phyloP scores from a whole-genome alignment of 53 echinoderm and acorn worm genomes.

The Holothuria leucospilota region DNA sequence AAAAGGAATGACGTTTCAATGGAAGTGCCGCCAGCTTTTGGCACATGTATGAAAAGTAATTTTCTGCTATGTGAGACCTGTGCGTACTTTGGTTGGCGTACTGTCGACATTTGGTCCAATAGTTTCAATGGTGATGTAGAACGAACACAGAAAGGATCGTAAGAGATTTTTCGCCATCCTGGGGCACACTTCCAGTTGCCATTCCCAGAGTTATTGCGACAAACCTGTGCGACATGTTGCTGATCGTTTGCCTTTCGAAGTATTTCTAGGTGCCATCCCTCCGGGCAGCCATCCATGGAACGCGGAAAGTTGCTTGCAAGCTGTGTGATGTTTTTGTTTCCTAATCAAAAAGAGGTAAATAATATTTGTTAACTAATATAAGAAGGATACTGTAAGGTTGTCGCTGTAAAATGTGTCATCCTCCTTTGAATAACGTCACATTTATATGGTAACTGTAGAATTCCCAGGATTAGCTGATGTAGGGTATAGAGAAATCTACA shows the following conservation, averaged over 20 bases:
- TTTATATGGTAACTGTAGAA: too few species aligned
- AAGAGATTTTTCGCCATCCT: not conserved
- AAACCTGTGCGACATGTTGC: not conserved
- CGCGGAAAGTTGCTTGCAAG: not conserved
- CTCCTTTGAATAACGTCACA: too few species aligned
- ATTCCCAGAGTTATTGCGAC: not conserved
- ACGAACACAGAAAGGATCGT: not conserved
- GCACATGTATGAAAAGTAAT: slow-evolving; percentile 21
- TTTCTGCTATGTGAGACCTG: not conserved
- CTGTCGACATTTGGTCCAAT: too few species aligned
- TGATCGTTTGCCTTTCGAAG: not conserved
- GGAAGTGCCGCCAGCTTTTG: not conserved
- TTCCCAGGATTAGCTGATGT: too few species aligned
- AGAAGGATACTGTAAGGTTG: too few species aligned
- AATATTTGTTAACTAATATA: too few species aligned
- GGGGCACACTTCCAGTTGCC: not conserved
- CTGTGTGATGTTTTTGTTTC: too few species aligned
- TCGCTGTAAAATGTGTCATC: too few species aligned
- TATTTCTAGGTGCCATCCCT: not conserved
- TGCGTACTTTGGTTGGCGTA: not conserved
- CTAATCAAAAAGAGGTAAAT: too few species aligned
- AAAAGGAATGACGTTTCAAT: slow-evolving; percentile 29
- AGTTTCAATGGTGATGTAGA: too few species aligned
- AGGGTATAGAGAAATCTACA: too few species aligned
- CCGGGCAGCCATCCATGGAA: not conserved